A percentile compares a stretch with the other conserved stretches of the same genome.
These are phyloP conservation scores for Pectinophora gossypiella DNA, from an alignment of 1,140 invertebrate genomes.

Conservation along the genomic window DNA sequence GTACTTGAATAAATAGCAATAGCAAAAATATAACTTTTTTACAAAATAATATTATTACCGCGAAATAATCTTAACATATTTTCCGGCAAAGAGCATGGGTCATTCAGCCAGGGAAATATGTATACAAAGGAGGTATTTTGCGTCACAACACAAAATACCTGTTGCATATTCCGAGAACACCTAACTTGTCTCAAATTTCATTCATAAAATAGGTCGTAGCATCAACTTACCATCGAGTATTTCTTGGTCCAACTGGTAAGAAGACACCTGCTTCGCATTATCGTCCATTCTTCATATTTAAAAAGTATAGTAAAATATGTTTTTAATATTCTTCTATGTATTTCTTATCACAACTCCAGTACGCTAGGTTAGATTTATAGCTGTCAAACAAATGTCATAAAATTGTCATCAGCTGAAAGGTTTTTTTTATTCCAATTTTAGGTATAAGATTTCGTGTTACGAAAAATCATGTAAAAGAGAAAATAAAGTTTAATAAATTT, in stretches of 20 bases:
- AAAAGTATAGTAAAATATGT: conserved; percentile 33
- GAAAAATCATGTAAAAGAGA: too few relatives aligned
- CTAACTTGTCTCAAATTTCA: conserved; percentile 41
- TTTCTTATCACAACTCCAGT: conserved; percentile 14
- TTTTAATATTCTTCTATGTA: conserved; percentile 17
- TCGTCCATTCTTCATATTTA: conserved; percentile 73
- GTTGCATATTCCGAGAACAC: conserved; percentile 56
- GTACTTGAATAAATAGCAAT: too few relatives aligned
- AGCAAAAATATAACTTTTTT: too few relatives aligned
- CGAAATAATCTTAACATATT: too few relatives aligned
- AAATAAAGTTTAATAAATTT: too few relatives aligned
- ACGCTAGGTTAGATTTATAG: conserved; percentile 19
- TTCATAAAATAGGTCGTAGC: conserved; percentile 14
- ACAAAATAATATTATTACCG: too few relatives aligned
- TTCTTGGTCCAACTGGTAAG: conserved; percentile 65
- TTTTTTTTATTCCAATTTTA: background rate
- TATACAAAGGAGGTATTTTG: conserved; percentile 26
- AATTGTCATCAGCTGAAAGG: background rate
- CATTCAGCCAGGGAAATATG: background rate
- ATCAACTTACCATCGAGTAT: conserved; percentile 55
- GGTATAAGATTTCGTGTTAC: too few relatives aligned
- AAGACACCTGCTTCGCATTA: conserved; percentile 56
- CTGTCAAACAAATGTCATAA: conserved; percentile 1
- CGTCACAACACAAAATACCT: conserved; percentile 52
- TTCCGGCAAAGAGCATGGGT: background rate